Evolutionary conservation across 2,797 vertebrate genomes (phyloP), one percentile per base, ranked within the genome.

Genomic region (Pangasius mekongensis): DNA sequence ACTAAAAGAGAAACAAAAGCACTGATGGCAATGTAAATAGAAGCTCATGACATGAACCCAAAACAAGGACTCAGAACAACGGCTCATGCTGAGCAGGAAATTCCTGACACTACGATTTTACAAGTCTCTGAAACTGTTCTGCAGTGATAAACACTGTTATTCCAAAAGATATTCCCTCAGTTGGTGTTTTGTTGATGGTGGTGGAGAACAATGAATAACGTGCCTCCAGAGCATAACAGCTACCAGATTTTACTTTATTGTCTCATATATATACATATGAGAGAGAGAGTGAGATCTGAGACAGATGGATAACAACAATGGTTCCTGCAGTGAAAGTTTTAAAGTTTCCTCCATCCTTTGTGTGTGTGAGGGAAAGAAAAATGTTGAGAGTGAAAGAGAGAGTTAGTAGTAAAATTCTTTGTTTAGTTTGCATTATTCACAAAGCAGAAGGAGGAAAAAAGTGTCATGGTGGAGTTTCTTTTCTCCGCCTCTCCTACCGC

Each of bases 251-350:
- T 3, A 18, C 39, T 43, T 64, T 62, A 14, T 67, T 67, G 0
- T 36, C 18, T 54, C 2, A 7, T 54, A 6, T 13, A 52, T 18
- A n/a, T 47, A 74, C 27, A 47, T 43, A 73, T 24, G 60, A n/a
- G 39, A 67, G 43, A 69, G 8, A n/a, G 69, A 16, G 13, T 0
- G 6, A 84, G 30, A 71, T 49, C 49, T 71, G 56, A 24, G 74
- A 47, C 3, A 49, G n/a, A 78, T 36, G 33, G 71, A 74, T 47
- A 77, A 76, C 54, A 85, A 74, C 58, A 62, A 64, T 78, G 85
- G 11, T 24, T 66, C 73, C 87, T 92, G 89, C 90, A 89, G 93
- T 91, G 84, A 90, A 82, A 33, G 43, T 83, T 83, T 66, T 20
- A 49, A 82, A n/a, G 60, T 33, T 84, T 33, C 62, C 62, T n/a